Conservation (phyloP, 2,888 invertebrate species). For the Ephialtes manifestator region DNA sequence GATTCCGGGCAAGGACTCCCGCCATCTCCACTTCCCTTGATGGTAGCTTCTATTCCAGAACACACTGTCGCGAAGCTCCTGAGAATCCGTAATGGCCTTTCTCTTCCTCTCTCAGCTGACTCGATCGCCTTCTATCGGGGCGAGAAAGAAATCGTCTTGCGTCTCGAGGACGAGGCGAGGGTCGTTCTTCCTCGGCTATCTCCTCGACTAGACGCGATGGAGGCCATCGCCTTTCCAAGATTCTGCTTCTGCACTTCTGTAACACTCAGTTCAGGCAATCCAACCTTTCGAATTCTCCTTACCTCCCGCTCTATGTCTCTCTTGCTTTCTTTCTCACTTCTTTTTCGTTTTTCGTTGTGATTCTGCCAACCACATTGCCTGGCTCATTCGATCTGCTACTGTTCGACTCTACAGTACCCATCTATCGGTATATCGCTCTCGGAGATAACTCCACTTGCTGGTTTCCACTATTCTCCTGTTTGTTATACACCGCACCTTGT, state of each 20-base stretch:
- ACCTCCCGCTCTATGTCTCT: slow-evolving; percentile 42
- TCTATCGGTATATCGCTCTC: slow-evolving; percentile 27
- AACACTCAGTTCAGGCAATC: slow-evolving; percentile 64
- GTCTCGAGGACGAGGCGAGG: slow-evolving; percentile 44
- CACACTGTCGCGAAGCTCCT: slow-evolving; percentile 51
- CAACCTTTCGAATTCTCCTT: slow-evolving; percentile 73
- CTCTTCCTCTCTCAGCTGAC: slow-evolving; percentile 20
- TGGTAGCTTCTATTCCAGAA: slow-evolving; percentile 46
- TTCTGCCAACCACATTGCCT: slow-evolving; percentile 21
- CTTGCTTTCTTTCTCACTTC: slow-evolving; percentile 8
- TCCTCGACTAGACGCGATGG: slow-evolving; percentile 56
- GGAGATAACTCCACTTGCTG: slow-evolving; percentile 36
- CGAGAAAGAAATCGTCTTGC: slow-evolving; percentile 60
- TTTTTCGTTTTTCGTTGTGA: slow-evolving; percentile 31
- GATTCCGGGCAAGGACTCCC: neutral
- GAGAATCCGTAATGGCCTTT: slow-evolving; percentile 67
- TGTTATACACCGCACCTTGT: slow-evolving; percentile 2
- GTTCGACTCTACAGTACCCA: slow-evolving; percentile 23
- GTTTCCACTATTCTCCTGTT: slow-evolving; percentile 6
- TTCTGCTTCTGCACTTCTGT: slow-evolving; percentile 48
- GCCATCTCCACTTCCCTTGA: slow-evolving; percentile 18
- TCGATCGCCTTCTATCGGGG: slow-evolving; percentile 47
- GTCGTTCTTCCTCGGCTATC: slow-evolving; percentile 64
- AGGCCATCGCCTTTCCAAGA: slow-evolving; percentile 54
- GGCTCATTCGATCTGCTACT: slow-evolving; percentile 60